Evolutionary conservation across 2,888 invertebrate species (phyloP).

Genomic region (Conistra vaccinii): DNA sequence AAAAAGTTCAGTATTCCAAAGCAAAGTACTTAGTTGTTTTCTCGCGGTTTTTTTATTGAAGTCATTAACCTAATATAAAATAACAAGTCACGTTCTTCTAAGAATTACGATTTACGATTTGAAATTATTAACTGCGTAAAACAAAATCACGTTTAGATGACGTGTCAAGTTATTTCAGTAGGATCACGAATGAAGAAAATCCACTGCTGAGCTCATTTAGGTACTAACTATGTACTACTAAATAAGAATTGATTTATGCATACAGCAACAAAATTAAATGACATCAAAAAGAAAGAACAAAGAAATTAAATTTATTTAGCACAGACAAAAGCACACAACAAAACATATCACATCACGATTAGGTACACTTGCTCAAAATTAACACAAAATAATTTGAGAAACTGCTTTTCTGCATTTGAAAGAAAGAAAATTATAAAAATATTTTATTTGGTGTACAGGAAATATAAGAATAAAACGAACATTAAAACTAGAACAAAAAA

Average conservation of each 20-base stretch:
- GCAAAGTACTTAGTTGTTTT: background rate
- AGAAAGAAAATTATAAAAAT: too few relatives aligned
- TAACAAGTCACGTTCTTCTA: conserved; percentile 27
- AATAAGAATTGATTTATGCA: background rate
- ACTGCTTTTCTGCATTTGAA: background rate
- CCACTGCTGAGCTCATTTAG: background rate
- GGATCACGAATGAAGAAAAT: background rate
- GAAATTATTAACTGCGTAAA: conserved; percentile 1
- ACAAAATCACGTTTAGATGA: background rate
- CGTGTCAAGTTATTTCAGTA: conserved; percentile 5
- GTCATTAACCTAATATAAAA: conserved; percentile 21
- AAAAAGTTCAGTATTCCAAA: conserved; percentile 1
- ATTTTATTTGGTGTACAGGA: too few relatives aligned
- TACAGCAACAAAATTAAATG: background rate
- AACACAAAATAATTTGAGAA: background rate
- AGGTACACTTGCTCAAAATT: background rate
- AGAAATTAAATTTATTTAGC: too few relatives aligned
- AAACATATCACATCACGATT: background rate
- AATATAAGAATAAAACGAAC: too few relatives aligned
- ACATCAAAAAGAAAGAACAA: too few relatives aligned
- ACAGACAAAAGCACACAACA: too few relatives aligned
- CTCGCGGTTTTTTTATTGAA: conserved; percentile 9
- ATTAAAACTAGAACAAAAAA: too few relatives aligned
- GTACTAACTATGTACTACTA: too few relatives aligned
- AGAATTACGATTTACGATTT: conserved; percentile 14